These are phyloP conservation scores for Hoplias malabaricus DNA, from an alignment of 2,113 vertebrate genomes.

Conservation along the genomic window DNA sequence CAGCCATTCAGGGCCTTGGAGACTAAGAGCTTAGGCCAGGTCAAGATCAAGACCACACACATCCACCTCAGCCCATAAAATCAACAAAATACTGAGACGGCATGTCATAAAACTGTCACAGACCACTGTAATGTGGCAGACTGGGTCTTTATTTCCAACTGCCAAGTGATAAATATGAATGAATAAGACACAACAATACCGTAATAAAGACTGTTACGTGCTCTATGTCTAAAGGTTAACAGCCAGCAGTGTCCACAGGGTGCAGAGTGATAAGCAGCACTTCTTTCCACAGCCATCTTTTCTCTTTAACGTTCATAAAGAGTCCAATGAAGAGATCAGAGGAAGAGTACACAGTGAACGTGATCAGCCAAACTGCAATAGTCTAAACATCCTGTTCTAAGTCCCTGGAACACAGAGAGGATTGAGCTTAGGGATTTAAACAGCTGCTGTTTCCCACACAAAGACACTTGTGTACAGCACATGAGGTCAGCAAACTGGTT, in stretches of 20 bases:
- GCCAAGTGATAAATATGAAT: no score
- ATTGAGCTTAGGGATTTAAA: constrained; percentile 28
- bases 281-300: background rate
- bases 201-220: no score
- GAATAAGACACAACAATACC: no score
- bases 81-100: background rate
- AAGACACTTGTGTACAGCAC: constrained; percentile 45
- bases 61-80: background rate
- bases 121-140: background rate
- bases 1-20: constrained; percentile 20
- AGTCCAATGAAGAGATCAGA: constrained; percentile 16
- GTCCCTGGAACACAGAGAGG: constrained; percentile 2
- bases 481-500: constrained; percentile 31
- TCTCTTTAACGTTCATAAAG: background rate
- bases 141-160: no score
- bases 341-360: background rate
- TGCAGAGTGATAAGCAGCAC: no score
- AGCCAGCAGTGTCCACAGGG: no score
- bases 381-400: constrained; percentile 19
- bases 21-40: constrained; percentile 13
- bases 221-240: background rate
- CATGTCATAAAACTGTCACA: no score
- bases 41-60: background rate
- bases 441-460: constrained; percentile 48
- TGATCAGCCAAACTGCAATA: constrained; percentile 14